Evolutionary conservation across 2,888 invertebrate genomes (phyloP).

Genomic region (Dascillus cervinus): DNA sequence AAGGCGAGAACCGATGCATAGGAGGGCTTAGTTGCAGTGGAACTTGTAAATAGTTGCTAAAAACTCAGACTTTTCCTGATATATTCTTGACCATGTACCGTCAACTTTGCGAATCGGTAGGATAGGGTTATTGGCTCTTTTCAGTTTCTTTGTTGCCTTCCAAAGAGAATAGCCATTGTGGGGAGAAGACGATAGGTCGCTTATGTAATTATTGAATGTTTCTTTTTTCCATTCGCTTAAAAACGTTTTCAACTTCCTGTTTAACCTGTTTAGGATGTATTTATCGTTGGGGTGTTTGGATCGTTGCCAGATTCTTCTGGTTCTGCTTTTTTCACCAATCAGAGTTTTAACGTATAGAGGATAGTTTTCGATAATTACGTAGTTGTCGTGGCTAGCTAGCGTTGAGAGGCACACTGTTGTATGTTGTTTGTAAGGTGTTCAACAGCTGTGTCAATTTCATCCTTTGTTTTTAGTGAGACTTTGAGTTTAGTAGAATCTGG

Average conservation of each 20-base stretch:
- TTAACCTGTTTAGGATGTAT: slow-evolving; percentile 11
- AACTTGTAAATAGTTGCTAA: too few relatives aligned
- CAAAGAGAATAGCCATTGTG: too few relatives aligned
- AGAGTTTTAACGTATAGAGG: slow-evolving; percentile 6
- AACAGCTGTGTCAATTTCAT: too few relatives aligned
- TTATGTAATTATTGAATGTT: slow-evolving; percentile 8
- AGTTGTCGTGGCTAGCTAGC: slow-evolving; percentile 2
- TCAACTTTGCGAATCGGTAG: too few relatives aligned
- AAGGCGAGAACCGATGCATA: too few relatives aligned
- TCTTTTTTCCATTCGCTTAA: slow-evolving; percentile 7
- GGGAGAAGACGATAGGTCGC: too few relatives aligned
- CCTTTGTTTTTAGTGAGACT: slow-evolving; percentile 4
- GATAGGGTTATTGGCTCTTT: too few relatives aligned
- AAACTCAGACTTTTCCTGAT: too few relatives aligned
- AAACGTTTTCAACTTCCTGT: slow-evolving; percentile 11
- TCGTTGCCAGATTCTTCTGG: slow-evolving; percentile 11
- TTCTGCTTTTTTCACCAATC: slow-evolving; percentile 6
- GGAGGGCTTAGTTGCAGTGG: too few relatives aligned
- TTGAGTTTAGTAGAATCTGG: slow-evolving; percentile 4
- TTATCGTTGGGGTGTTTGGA: slow-evolving; percentile 13
- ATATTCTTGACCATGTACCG: too few relatives aligned
- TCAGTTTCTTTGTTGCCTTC: too few relatives aligned
- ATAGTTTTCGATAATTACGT: slow-evolving; percentile 1
- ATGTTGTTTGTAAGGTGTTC: too few relatives aligned
- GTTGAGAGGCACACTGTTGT: slow-evolving; percentile 13